Evolutionary conservation across 2,888 invertebrate genomes (phyloP), one percentile per base, ranked within the genome.

Genomic region (Dolichomitus sp.): DNA sequence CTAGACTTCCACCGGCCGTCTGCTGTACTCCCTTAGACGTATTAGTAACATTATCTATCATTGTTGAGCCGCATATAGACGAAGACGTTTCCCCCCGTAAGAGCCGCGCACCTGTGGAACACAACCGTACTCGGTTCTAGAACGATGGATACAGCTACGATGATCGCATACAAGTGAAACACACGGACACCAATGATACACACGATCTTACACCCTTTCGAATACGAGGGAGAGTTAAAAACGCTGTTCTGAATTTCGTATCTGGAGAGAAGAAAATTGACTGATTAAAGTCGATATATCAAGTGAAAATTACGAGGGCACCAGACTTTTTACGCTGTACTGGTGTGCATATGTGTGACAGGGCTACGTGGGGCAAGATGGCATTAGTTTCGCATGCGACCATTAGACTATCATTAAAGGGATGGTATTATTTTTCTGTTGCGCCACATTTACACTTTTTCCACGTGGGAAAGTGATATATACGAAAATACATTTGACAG

Each of bases 1-100:
- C 88, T 27, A 90, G 77, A 61, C 88, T 88, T 19, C 84, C 81
- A 5, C 80, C 80, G 14, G 73, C 57, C 19, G 19, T 48, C 5
- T 59, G 81, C 68, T 68, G 45, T 30, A 30, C 78, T 50, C 54
- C 73, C 69, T 68, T 81, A n/a, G 61, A 59, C 27, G 72, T 57
- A 7, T 23, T 59, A 2, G 27, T 68, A 1, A 65, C 37, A n/a
- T 75, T 80, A 11, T 77, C 77, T 14, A 77, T 63, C 73, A 77
- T 73, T 48, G 59, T 50, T 12, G 50, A 12, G 11, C 50, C 48
- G 73, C 77, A 63, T 52, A 54, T 27, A n/a, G 69, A 57, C 69
- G 74, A 69, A 30, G 69, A 80, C 45, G 54, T 54, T 48, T 69
- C 61, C 33, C 61, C 74, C 57, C 40, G 33, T 68, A 42, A 48